Evolutionary conservation across 2,113 vertebrate species (phyloP).

Genomic region (Hippocampus zosterae): DNA sequence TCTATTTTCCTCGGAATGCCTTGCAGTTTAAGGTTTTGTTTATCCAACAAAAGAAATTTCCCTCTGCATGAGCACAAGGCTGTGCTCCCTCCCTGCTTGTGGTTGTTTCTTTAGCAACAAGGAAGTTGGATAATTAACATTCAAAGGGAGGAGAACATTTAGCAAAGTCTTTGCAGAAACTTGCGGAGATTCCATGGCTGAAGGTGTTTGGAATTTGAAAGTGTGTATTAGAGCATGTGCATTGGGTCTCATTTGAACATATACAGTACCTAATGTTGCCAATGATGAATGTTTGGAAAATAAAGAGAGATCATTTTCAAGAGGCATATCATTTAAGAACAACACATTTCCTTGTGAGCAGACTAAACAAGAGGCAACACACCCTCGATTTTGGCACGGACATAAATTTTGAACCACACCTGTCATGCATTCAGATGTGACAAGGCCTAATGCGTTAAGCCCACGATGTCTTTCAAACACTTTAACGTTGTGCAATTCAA

Average conservation of each 20-base stretch:
- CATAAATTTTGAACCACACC: constrained; percentile 14
- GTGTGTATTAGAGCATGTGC: background rate
- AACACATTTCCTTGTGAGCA: constrained; percentile 8
- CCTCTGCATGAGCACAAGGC: constrained; percentile 53
- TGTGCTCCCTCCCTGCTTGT: constrained; percentile 37
- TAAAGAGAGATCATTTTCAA: background rate
- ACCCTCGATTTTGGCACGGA: constrained; percentile 14
- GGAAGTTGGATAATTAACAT: constrained; percentile 32
- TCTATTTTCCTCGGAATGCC: constrained; percentile 18
- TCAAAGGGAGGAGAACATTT: constrained; percentile 14
- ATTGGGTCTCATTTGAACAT: background rate
- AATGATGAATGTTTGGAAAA: background rate
- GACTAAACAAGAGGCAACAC: constrained; percentile 4
- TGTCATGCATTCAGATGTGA: background rate
- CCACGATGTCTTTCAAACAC: background rate
- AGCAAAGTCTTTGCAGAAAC: constrained; percentile 30
- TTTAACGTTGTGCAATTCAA: background rate
- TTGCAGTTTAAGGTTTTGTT: constrained; percentile 49
- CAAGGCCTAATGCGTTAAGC: background rate
- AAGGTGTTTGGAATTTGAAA: constrained; percentile 9
- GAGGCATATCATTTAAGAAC: background rate
- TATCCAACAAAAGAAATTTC: constrained; percentile 58
- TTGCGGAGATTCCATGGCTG: constrained; percentile 1
- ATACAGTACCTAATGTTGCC: background rate
- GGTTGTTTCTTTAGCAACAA: constrained; percentile 60